Base-by-base conservation (phyloP, 2,113 vertebrate genomes). In the Casuarius casuarius region DNA sequence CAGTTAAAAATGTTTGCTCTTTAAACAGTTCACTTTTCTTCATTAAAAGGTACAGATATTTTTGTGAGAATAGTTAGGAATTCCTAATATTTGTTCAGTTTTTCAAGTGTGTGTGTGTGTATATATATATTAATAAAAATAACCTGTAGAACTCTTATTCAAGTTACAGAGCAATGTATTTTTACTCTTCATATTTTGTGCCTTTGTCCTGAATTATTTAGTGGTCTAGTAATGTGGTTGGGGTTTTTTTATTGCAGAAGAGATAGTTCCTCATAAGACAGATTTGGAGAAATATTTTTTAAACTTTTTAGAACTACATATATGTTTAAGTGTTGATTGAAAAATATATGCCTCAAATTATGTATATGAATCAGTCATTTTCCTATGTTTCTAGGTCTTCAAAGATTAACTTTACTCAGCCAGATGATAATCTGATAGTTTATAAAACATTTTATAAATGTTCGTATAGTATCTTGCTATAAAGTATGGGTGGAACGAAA, bases 261-360 rank as follows among this genome's bases (percentile, higher is more conserved):
- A 92, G 28, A 8, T 18, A 70, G 63, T 52, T 85, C 3, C n/a
- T 54, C 49, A 31, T 16, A 44, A 84, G 74, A 87, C 21, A 95
- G 74, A 84, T 92, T 79, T 82, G 74, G 82, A 72, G 61, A 86
- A 84, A 93, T 81, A 25, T 42, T 93, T 90, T 93, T 89, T 93
- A 89, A 89, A 56, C 20, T 76, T 61, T 84, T 87, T 65, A 79
- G 23, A 79, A 80, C 28, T 75, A 10, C 81, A 6, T 90, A 49
- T 84, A 42, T 84, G n/a, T 52, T 75, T 77, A 31, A 40, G 51
- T 58, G 58, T 87, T 2, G 7, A 31, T 42, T 91, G 87, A 79
- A 79, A 84, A 91, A 51, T 33, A 1, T 81, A 12, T 52, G 9
- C 9, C 29, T 94, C 42, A 61, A 80, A 80, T 76, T 49, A 11